Evolutionary conservation across 2,113 vertebrate genomes (phyloP).

Genomic region (Tenrec ecaudatus): DNA sequence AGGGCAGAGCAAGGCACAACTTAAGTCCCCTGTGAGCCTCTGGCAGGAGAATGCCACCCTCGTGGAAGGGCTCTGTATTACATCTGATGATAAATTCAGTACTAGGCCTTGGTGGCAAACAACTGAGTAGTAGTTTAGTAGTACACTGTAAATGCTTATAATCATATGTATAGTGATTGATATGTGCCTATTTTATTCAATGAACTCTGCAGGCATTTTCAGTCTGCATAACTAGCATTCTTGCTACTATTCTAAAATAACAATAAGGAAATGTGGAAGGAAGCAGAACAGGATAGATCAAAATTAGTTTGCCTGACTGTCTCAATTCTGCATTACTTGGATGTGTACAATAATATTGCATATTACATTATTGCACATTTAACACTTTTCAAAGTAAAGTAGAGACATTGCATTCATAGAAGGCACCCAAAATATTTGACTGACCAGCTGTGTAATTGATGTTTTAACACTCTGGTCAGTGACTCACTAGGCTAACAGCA

Average conservation of each 20-base stretch:
- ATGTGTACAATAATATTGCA: background rate
- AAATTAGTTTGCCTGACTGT: background rate
- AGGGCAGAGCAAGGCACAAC: conserved; percentile 63
- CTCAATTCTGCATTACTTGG: background rate
- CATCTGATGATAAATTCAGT: conserved; percentile 24
- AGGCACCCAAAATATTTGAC: background rate
- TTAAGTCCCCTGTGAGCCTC: background rate
- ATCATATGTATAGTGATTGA: background rate
- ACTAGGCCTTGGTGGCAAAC: background rate
- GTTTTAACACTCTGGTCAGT: background rate
- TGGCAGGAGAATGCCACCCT: conserved; percentile 44
- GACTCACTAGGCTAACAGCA: background rate
- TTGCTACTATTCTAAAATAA: background rate
- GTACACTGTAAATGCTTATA: background rate
- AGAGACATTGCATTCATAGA: background rate
- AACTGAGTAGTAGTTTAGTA: conserved; percentile 30
- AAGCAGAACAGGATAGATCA: background rate
- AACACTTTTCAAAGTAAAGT: background rate
- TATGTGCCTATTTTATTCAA: background rate
- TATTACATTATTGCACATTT: background rate
- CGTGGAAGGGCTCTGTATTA: conserved; percentile 28
- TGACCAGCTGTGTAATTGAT: background rate
- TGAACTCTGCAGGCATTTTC: conserved; percentile 14
- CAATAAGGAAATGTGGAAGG: background rate
- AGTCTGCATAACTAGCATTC: conserved; percentile 15